These are phyloP conservation scores for Sparus aurata DNA, from an alignment of 2,797 vertebrate species.

Conservation along the genomic window DNA sequence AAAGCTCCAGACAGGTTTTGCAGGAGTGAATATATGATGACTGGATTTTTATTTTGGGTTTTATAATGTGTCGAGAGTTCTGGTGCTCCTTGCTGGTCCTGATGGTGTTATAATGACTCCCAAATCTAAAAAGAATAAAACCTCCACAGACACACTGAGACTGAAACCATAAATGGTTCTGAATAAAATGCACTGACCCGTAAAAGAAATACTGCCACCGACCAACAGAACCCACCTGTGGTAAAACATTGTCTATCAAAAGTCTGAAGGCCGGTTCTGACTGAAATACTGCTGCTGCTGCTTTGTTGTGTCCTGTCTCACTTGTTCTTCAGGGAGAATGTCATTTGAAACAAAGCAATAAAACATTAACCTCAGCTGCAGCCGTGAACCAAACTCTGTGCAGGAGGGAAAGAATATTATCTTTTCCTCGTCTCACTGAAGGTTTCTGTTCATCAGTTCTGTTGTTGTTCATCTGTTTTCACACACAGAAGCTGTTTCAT, in stretches of 20 bases:
- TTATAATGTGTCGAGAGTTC: background rate
- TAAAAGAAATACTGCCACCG: slow-evolving; percentile 1
- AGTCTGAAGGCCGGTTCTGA: background rate
- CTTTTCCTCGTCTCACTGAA: background rate
- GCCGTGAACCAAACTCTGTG: slow-evolving; percentile 8
- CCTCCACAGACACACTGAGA: background rate
- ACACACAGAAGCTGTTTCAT: slow-evolving; percentile 1
- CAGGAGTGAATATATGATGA: too few relatives aligned
- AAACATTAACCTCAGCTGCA: slow-evolving; percentile 35
- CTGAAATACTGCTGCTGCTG: slow-evolving; percentile 10
- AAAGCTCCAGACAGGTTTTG: too few relatives aligned
- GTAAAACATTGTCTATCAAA: background rate
- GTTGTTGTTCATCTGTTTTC: slow-evolving; percentile 22
- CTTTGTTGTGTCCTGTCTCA: slow-evolving; percentile 8
- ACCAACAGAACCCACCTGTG: background rate
- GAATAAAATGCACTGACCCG: background rate
- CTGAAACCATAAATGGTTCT: background rate
- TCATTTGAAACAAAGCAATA: slow-evolving; percentile 57
- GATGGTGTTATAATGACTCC: background rate
- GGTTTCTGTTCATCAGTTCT: slow-evolving; percentile 25
- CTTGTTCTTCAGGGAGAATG: slow-evolving; percentile 35
- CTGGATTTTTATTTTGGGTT: too few relatives aligned
- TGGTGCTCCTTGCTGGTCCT: background rate
- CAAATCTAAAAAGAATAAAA: slow-evolving; percentile 6
- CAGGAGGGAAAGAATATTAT: slow-evolving; percentile 43